phyloP scores from a whole-genome alignment of 2,797 vertebrate genomes.

The Gymnothorax javanicus region DNA sequence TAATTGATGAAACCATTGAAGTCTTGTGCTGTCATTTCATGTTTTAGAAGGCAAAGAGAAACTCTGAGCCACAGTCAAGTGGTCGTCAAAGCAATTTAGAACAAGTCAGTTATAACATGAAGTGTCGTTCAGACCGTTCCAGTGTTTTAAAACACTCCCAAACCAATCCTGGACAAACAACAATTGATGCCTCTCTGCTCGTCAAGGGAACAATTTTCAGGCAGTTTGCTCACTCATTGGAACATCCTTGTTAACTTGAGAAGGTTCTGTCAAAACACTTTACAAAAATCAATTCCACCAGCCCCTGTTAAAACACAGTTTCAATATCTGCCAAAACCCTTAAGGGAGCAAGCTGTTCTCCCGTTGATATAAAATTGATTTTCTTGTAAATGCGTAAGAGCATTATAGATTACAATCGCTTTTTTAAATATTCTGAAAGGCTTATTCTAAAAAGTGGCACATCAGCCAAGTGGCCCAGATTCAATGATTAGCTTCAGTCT shows the following conservation, averaged over 20 bases:
- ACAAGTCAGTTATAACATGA: conserved; percentile 17
- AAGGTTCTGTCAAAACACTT: not conserved
- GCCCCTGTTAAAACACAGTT: not conserved
- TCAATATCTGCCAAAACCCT: conserved; percentile 15
- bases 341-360: not conserved
- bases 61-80: not conserved
- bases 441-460: not conserved
- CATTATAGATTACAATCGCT: not conserved
- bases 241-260: not conserved
- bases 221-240: not conserved
- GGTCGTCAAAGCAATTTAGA: conserved; percentile 1
- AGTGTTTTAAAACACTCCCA: conserved; percentile 12
- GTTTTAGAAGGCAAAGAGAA: not conserved
- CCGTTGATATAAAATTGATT: conserved; percentile 15
- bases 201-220: not conserved
- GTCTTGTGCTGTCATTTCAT: not conserved
- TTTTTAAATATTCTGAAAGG: conserved; percentile 1
- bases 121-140: conserved; percentile 19
- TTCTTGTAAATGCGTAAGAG: conserved; percentile 14
- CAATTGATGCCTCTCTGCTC: not conserved
- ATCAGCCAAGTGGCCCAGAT: too few relatives aligned
- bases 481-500: not conserved
- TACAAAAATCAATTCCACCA: conserved; percentile 16
- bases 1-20: not conserved
- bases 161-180: conserved; percentile 25